A percentile compares a stretch with the other conserved stretches of the same genome.
phyloP scores from a whole-genome alignment of 2,797 vertebrate genomes.

The Parotocinclus haroldoi region DNA sequence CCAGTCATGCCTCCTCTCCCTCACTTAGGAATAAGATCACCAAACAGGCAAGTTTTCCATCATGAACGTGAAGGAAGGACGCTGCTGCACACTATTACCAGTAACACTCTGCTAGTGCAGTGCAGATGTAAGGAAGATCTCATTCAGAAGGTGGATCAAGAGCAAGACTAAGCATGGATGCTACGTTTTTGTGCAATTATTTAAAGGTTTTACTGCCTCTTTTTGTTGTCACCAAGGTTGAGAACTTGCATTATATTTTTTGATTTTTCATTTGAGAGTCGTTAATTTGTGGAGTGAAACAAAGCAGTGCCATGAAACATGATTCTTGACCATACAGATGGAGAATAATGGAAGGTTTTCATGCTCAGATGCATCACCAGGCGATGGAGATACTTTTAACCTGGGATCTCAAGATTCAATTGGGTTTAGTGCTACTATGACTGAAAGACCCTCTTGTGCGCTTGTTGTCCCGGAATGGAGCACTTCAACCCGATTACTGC shows the following conservation, averaged over 20 bases:
- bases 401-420: not conserved
- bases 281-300: too few species aligned
- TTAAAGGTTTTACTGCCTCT: conserved; percentile 5
- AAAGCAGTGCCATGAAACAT: too few species aligned
- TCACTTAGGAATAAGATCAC: conserved; percentile 54
- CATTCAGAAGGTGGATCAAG: conserved; percentile 18
- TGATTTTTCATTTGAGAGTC: not conserved
- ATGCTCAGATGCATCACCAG: not conserved
- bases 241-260: not conserved
- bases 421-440: conserved; percentile 1
- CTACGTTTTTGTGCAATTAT: conserved; percentile 27
- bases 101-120: conserved; percentile 27
- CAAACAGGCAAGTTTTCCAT: conserved; percentile 62
- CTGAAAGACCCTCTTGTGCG: conserved; percentile 6
- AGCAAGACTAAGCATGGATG: conserved; percentile 8
- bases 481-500: conserved; percentile 51
- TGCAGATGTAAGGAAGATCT: conserved; percentile 5
- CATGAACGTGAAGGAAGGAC: conserved; percentile 40
- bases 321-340: too few species aligned
- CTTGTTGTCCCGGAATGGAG: conserved; percentile 64
- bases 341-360: not conserved
- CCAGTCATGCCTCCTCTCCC: conserved; percentile 58
- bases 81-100: conserved; percentile 27
- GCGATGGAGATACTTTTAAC: not conserved
- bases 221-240: not conserved